Percentiles rank a stretch among this genome's conserved stretches.
Evolutionary conservation across 2,888 invertebrate genomes (phyloP).

Genomic region (Neocrepidodera transversa): DNA sequence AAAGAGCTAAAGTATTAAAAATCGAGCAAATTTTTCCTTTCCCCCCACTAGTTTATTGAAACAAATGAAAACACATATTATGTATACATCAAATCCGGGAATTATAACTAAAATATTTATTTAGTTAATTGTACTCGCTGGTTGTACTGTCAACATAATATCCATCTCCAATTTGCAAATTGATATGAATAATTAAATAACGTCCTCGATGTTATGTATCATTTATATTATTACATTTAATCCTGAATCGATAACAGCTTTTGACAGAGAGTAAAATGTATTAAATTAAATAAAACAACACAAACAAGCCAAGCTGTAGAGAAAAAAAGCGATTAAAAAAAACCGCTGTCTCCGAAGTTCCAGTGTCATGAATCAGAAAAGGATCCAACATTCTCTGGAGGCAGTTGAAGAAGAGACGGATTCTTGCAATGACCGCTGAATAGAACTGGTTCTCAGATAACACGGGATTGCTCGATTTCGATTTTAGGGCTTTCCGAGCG

Average conservation of each 20-base stretch:
- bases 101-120: too few species aligned
- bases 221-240: too few species aligned
- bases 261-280: neutral
- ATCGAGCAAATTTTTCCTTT: too few species aligned
- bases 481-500: slow-evolving; percentile 34
- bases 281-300: neutral
- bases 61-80: too few species aligned
- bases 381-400: slow-evolving; percentile 12
- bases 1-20: too few species aligned
- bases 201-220: too few species aligned
- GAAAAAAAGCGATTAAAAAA: slow-evolving; percentile 6
- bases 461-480: slow-evolving; percentile 7
- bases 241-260: too few species aligned
- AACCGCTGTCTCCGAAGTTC: neutral
- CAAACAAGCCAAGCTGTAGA: neutral
- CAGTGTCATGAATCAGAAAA: slow-evolving; percentile 10
- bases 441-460: slow-evolving; percentile 15
- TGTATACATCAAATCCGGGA: neutral
- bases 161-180: too few species aligned
- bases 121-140: too few species aligned
- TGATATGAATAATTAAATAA: too few species aligned
- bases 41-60: too few species aligned
- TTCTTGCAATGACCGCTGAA: slow-evolving; percentile 16
- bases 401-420: slow-evolving; percentile 3
- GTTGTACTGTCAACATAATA: too few species aligned